Evolutionary conservation across 2,888 invertebrate genomes (phyloP).

Genomic region (Biston betularia): DNA sequence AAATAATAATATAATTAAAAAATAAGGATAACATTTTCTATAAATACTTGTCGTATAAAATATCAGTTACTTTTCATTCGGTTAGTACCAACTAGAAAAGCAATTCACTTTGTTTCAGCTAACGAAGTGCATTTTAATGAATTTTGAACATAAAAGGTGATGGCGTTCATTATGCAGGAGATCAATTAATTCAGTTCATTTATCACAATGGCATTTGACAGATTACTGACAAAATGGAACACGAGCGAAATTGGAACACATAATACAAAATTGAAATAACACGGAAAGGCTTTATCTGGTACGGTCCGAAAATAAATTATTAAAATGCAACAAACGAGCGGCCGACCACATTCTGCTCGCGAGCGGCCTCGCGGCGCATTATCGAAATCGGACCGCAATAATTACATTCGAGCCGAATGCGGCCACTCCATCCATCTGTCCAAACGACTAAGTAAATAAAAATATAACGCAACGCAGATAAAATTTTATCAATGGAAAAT

Average conservation of each 20-base stretch:
- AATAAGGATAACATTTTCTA: too few relatives aligned
- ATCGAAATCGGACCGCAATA: slow-evolving; percentile 84
- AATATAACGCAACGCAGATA: slow-evolving; percentile 58
- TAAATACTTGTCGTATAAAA: too few relatives aligned
- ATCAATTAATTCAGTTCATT: slow-evolving; percentile 45
- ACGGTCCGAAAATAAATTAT: slow-evolving; percentile 74
- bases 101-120: not conserved
- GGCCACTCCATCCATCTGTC: slow-evolving; percentile 75
- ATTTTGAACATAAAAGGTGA: slow-evolving; percentile 22
- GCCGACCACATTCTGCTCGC: slow-evolving; percentile 76
- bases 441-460: slow-evolving; percentile 73
- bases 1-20: too few relatives aligned
- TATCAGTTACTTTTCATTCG: too few relatives aligned
- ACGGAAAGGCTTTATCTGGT: slow-evolving; percentile 74
- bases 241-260: slow-evolving; percentile 44
- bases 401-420: slow-evolving; percentile 82
- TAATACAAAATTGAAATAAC: slow-evolving; percentile 66
- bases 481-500: slow-evolving; percentile 72
- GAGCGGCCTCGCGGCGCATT: slow-evolving; percentile 77
- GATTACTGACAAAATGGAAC: slow-evolving; percentile 52
- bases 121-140: slow-evolving; percentile 20
- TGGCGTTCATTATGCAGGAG: slow-evolving; percentile 27
- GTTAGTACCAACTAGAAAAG: not conserved
- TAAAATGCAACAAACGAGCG: slow-evolving; percentile 80
- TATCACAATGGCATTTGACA: slow-evolving; percentile 52